Base-by-base conservation (phyloP, 2,888 invertebrate species). In the Smittia sp. region DNA sequence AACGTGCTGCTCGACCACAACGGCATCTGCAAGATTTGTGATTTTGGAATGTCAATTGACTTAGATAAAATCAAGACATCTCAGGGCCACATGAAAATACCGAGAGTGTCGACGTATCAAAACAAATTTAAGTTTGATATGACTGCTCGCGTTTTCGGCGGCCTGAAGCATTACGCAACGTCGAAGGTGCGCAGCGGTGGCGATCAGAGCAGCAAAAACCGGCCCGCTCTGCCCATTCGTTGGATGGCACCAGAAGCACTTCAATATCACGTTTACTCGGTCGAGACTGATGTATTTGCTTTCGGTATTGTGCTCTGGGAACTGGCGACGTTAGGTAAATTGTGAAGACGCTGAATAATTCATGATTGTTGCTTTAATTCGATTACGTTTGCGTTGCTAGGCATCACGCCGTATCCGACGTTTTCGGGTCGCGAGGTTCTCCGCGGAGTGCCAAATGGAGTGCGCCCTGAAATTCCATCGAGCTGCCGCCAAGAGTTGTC, bases 161-260 rank as follows among this genome's bases (percentile, higher is more conserved):
- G 72, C 22, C 22, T 72, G 1, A 72, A 72, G 13, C 20, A 72
- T 22, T 72, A 72, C 15, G 72, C 72, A 39, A 27, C 18, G 76
- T 84, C 58, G 83, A 84, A 6, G 83, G 84, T 76, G 81, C 84
- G 73, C 85, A 79, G 76, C 83, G 84, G 74, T 80, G 84, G 73
- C 74, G 84, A 74, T 74, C 69, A 75, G 20, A 74, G 72, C 38
- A 65, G 6, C 22, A 63, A 73, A 25, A 80, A 80, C 65, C 76
- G 81, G 2, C 82, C 82, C n/a, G 82, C 82, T 0, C 75, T 82
- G 27, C 82, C 82, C 6, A 82, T 82, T 38, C 78, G 91, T 24
- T 93, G 93, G 93, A 93, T 93, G 93, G 91, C 93, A 1, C 93
- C 93, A 0, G 93, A 93, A 80, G 89, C 92, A 0, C 81, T 93